These are phyloP conservation scores for Ephialtes manifestator DNA, from an alignment of 2,888 invertebrate genomes.

Conservation along the genomic window DNA sequence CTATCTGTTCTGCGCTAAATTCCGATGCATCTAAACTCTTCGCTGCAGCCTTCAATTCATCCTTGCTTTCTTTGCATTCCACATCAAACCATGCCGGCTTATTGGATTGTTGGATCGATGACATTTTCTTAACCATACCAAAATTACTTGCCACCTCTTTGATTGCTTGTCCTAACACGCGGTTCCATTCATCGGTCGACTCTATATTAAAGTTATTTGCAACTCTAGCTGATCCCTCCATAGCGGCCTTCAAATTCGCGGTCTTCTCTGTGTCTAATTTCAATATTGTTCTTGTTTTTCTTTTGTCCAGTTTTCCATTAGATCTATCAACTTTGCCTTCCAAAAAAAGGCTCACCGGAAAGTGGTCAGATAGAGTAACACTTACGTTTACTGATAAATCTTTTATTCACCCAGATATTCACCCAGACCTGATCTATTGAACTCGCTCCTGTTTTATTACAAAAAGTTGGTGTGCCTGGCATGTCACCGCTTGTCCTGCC, in stretches of 20 bases:
- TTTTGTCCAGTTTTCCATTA: not conserved
- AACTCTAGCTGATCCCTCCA: not conserved
- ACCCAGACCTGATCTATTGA: conserved; percentile 3
- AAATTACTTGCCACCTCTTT: not conserved
- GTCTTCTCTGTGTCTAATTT: not conserved
- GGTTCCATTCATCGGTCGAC: not conserved
- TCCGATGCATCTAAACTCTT: not conserved
- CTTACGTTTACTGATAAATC: not conserved
- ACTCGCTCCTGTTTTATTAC: not conserved
- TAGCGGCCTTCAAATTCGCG: not conserved
- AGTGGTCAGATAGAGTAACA: conserved; percentile 18
- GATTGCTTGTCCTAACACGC: not conserved
- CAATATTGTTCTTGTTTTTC: not conserved
- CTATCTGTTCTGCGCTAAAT: not conserved
- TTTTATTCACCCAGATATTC: not conserved
- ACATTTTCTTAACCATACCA: not conserved
- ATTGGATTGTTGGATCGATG: not conserved
- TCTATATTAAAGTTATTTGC: not conserved
- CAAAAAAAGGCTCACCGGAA: not conserved
- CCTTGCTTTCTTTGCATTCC: not conserved
- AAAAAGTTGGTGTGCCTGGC: conserved; percentile 1
- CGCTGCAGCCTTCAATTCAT: not conserved
- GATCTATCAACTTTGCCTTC: not conserved
- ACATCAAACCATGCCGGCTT: conserved; percentile 2
- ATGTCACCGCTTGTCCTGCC: not conserved